Base-by-base conservation (phyloP, 2,113 vertebrate species). In the Hypocryptadius cinnamomeus region DNA sequence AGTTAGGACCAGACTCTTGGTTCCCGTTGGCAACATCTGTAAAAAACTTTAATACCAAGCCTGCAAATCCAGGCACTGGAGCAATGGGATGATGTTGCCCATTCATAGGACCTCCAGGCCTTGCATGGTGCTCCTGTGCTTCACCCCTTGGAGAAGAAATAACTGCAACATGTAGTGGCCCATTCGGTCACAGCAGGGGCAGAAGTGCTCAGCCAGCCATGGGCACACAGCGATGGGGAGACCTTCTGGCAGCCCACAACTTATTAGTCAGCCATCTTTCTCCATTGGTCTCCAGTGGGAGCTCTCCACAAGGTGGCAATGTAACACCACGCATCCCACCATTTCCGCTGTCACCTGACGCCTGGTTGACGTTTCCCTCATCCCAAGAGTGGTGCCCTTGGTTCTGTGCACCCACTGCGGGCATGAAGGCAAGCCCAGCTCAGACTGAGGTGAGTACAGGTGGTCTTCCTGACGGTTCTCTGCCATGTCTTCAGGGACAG, bases 291-390 rank as follows among this genome's bases (percentile, higher is more conserved):
- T 93, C 93, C 93, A 91, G 78, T 92, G 87, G 91, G 83, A 92
- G 69, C 84, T 96, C 89, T 94, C 96, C 96, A 96, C 97, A 96
- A 97, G 97, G 94, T 97, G 97, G 97, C 97, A 96, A 96, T 91
- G 95, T 96, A 94, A 90, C 88, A 96, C 95, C 87, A 95, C 60
- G 4, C 91, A 92, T 96, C 31, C 87, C 76, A 47, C 66, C 80
- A 60, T 86, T 68, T 85, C 77, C 13, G 19, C 69, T 82, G 81
- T 71, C 51, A 42, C 72, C 42, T 86, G 72, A 17, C n/a, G 31
- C 74, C 83, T 63, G 13, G 25, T 92, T 59, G 94, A 37, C 0
- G 85, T 42, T 68, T 85, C 74, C 84, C 40, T 91, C 83, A 66
- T 39, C 42, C 79, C 79, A 90, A 73, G 64, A 73, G 59, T 13